Base-by-base conservation (phyloP, 1,140 invertebrate genomes). In the Metopolophium dirhodum region DNA sequence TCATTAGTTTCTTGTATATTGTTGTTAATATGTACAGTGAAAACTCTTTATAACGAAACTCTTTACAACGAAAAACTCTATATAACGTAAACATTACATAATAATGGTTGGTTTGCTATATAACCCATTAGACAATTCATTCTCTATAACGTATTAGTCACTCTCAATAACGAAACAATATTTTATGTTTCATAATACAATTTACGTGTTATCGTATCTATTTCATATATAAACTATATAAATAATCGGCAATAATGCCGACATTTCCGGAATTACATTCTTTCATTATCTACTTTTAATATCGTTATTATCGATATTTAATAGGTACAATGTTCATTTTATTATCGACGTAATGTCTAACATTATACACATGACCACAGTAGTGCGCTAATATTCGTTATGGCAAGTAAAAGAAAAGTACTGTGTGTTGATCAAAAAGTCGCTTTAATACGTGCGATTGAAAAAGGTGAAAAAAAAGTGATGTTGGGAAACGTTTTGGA, bases 401-500 rank as follows among this genome's bases (percentile, higher is more conserved):
- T 86, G 22, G 83, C 83, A 47, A 86, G 83, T 86, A 86, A 86
- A 86, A 86, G 83, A 86, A 86, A 47, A 86, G 22, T 41, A 47
- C 41, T 86, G 83, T 47, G 83, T 47, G 83, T 86, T 47, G 83
- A 86, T 47, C 37, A 86, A 86, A 86, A 86, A 86, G 83, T 86
- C 23, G 41, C 83, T 86, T 86, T 86, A 86, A 86, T 86, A 45
- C 41, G 83, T 98, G 98, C 96, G 96, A 20, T 95, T 98, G 45
- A 96, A 96, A 93, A 95, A 98, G 1, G 97, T 98, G 94, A 97
- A 98, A 94, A 96, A 96, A 61, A 96, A 93, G 98, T 99, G 61
- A 96, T 97, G 92, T 99, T 98, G 98, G 98, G 20, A 90, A 93
- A 94, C 45, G 68, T 61, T 92, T 92, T 49, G 41, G 61, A 35